Evolutionary conservation across 2,888 invertebrate species (phyloP).

Genomic region (Ferdinandea cuprea): DNA sequence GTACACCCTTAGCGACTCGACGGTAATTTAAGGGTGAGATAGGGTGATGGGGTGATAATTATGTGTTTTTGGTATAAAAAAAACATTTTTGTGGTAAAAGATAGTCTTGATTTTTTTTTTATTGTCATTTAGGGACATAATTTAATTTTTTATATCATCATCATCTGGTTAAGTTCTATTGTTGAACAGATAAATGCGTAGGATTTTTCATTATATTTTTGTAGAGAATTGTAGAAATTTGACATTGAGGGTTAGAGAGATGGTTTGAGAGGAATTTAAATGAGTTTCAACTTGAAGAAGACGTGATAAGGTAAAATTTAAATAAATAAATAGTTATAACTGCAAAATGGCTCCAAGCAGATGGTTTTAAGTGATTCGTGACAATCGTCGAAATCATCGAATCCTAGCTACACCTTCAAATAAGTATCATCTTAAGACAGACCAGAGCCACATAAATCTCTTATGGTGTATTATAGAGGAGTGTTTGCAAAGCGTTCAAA

Average conservation of each 20-base stretch:
- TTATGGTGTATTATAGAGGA: no score
- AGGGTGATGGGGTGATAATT: slow-evolving; percentile 68
- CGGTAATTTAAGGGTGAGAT: slow-evolving; percentile 34
- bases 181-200: neutral
- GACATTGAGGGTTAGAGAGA: neutral
- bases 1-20: slow-evolving; percentile 26
- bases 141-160: slow-evolving; percentile 62
- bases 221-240: neutral
- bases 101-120: slow-evolving; percentile 62
- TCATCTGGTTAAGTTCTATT: slow-evolving; percentile 51
- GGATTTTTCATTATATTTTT: slow-evolving; percentile 6
- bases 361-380: no score
- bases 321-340: no score
- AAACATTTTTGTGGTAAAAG: slow-evolving; percentile 35
- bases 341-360: no score
- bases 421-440: no score
- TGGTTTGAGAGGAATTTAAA: neutral
- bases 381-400: no score
- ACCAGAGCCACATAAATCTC: no score
- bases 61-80: slow-evolving; percentile 24
- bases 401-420: no score
- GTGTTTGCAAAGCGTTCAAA: no score
- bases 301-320: no score
- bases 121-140: slow-evolving; percentile 66
- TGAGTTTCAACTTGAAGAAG: neutral